phyloP scores from a whole-genome alignment of 2,113 vertebrate species.

The Pedionomus torquatus region DNA sequence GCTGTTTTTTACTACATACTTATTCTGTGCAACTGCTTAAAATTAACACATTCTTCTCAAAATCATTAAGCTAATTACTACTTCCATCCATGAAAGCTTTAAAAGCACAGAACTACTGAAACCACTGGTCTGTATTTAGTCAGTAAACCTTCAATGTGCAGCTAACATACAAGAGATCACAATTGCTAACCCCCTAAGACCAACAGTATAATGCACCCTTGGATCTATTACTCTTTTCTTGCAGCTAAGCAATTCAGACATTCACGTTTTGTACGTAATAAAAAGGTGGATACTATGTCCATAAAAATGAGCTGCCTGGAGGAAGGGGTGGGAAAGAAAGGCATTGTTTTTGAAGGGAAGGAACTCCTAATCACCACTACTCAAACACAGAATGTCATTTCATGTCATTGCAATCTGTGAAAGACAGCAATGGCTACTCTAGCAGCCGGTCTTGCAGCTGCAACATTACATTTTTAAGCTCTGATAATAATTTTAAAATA shows the following conservation, averaged over 20 bases:
- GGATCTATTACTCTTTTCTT: neutral
- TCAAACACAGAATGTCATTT: neutral
- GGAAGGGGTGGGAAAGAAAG: neutral
- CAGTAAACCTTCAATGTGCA: neutral
- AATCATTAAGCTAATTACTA: neutral
- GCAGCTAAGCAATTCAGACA: neutral
- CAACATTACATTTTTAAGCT: neutral
- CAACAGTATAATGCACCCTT: neutral
- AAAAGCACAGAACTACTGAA: neutral
- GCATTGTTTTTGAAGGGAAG: neutral
- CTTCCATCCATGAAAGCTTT: neutral
- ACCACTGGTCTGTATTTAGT: neutral
- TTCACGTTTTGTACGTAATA: neutral
- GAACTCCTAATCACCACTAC: neutral
- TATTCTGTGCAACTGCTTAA: neutral
- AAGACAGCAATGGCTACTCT: neutral
- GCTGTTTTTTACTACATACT: neutral
- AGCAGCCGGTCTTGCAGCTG: neutral
- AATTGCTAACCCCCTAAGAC: neutral
- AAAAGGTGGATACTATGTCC: neutral
- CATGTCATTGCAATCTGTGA: fast-evolving
- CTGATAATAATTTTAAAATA: neutral
- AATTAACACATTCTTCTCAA: neutral
- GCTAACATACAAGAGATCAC: neutral
- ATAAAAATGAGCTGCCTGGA: neutral